phyloP scores from a whole-genome alignment of 2,113 vertebrate species.

The Platanista minor region DNA sequence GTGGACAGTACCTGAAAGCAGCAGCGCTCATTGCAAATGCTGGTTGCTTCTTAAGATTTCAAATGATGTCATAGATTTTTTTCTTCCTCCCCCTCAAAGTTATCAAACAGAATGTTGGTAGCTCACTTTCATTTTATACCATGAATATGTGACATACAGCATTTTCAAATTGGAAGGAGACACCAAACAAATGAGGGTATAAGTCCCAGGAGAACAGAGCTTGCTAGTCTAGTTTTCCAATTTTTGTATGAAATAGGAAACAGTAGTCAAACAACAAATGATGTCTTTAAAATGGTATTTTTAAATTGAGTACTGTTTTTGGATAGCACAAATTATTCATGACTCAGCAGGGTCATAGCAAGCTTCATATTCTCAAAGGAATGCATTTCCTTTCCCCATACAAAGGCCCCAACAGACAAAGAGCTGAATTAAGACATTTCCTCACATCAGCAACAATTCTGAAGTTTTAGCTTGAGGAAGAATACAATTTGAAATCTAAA shows the following conservation, averaged over 20 bases:
- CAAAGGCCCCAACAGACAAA: not conserved
- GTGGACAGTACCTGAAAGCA: not conserved
- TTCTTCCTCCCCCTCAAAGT: not conserved
- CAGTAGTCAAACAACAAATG: constrained; percentile 16
- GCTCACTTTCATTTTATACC: not conserved
- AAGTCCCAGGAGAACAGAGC: not conserved
- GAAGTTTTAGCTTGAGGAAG: not conserved
- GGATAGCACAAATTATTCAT: constrained; percentile 25
- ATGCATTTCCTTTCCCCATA: constrained; percentile 1
- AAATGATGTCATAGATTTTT: not conserved
- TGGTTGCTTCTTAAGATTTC: not conserved
- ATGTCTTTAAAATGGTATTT: constrained; percentile 55
- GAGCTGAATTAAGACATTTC: not conserved
- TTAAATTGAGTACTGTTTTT: constrained; percentile 17
- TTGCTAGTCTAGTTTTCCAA: constrained; percentile 6
- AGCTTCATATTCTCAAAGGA: constrained; percentile 12
- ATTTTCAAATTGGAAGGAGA: not conserved
- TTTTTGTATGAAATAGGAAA: constrained; percentile 39
- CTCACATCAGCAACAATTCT: not conserved
- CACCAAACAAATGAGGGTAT: not conserved
- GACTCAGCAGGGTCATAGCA: constrained; percentile 4
- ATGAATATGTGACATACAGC: not conserved
- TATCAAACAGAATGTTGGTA: not conserved
- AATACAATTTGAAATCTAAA: constrained; percentile 19
- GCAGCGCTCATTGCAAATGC: not conserved